Evolutionary conservation across 2,888 invertebrate species (phyloP), one percentile per base, ranked within the genome.

Genomic region (Rhopalosiphum nymphaeae): DNA sequence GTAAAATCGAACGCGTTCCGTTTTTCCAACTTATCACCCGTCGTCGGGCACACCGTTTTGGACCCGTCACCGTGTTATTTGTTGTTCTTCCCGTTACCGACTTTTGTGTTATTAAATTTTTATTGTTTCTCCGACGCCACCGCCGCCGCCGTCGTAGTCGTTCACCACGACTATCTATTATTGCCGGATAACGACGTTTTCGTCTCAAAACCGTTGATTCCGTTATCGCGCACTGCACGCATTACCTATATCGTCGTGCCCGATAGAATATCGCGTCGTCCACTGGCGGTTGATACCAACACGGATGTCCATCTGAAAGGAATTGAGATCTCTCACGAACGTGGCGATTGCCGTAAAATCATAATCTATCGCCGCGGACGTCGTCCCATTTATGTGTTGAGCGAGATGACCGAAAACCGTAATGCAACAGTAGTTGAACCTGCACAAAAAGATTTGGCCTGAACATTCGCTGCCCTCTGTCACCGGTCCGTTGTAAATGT

Each of bases 401-500:
- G 11, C 46, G 88, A 92, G n/a, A 92, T 92, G 92, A 78, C 29
- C 53, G 67, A 78, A 92, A 89, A 92, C 56, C 25, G 42, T 49
- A 46, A 61, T 49, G 11, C 67, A 5, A 42, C 88, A 42, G 53
- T 78, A 78, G 21, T 92, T 29, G 13, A 29, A 42, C 11, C 11
- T 29, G 7, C 88, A 44, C 67, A 21, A 21, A 21, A 25, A 67
- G n/a, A 44, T 44, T 92, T 25, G n/a, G 78, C 16, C 21, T 92
- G 49, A 92, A 78, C 42, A 46, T 53, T n/a, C 42, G 78, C 21
- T 61, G 9, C 29, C 57, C 36, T 10, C 36, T 11, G 53, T 53
- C 42, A 42, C 25, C 88, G 67, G 88, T 88, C 21, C 92, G 29
- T 42, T 49, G 92, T 92, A 92, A 92, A 92, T 92, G 92, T 92